These are phyloP conservation scores for Lasiurus borealis DNA, from an alignment of 2,113 vertebrate species.

Conservation along the genomic window DNA sequence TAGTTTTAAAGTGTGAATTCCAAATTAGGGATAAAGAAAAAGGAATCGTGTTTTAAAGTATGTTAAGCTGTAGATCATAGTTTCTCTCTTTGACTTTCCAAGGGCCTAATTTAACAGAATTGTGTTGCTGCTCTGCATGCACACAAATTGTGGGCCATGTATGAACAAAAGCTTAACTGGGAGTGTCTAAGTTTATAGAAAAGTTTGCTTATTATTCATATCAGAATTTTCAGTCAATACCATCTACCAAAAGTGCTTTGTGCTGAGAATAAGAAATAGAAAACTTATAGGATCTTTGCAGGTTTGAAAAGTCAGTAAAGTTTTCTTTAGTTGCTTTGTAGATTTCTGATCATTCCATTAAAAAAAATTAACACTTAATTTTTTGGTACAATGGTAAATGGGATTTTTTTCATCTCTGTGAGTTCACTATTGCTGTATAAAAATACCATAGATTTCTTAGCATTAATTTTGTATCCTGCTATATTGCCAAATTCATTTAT, in stretches of 20 bases:
- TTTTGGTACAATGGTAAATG: neutral
- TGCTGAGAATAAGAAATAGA: neutral
- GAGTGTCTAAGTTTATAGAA: accelerated
- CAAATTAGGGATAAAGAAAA: neutral
- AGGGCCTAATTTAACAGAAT: neutral
- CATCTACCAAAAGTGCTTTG: neutral
- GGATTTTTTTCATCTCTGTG: too few relatives aligned
- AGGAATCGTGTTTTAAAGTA: neutral
- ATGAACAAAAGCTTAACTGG: neutral
- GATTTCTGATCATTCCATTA: neutral
- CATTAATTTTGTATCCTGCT: too few relatives aligned
- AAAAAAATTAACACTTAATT: neutral
- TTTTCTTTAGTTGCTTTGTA: neutral
- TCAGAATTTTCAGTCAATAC: neutral
- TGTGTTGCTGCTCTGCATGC: neutral
- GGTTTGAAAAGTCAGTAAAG: neutral
- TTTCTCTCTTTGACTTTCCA: neutral
- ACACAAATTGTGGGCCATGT: neutral
- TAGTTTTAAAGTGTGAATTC: neutral
- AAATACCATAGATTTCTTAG: too few relatives aligned
- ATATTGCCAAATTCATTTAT: too few relatives aligned
- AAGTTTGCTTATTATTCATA: neutral
- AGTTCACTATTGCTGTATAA: too few relatives aligned
- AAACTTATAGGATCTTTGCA: neutral
- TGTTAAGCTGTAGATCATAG: neutral